These are phyloP conservation scores for Mimas tiliae DNA, from an alignment of 2,888 invertebrate genomes.

Conservation along the genomic window DNA sequence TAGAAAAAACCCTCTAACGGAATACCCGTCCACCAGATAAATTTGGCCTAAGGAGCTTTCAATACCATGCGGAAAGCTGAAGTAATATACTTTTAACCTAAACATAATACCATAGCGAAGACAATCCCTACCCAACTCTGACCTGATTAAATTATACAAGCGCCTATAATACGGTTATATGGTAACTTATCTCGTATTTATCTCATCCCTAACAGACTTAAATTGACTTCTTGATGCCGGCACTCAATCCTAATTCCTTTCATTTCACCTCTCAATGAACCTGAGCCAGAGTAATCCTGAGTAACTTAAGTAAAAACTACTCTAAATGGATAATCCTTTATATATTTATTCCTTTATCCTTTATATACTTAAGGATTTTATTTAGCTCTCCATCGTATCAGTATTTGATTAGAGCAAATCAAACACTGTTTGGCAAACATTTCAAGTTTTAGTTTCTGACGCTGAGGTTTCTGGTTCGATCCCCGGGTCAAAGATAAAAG, in stretches of 20 bases:
- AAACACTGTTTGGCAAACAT: background rate
- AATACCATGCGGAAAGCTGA: too few species aligned
- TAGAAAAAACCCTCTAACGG: too few species aligned
- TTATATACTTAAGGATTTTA: background rate
- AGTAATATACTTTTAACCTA: too few species aligned
- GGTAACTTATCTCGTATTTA: background rate
- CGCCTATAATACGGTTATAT: background rate
- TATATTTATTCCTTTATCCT: too few species aligned
- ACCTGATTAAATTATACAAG: background rate
- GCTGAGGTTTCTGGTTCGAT: too few species aligned
- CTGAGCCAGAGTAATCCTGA: conserved; percentile 6
- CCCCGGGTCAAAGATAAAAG: too few species aligned
- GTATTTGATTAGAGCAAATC: background rate
- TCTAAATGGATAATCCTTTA: background rate
- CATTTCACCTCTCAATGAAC: conserved; percentile 16
- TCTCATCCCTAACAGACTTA: background rate
- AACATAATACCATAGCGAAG: too few species aligned
- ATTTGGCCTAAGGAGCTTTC: too few species aligned
- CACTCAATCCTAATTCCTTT: conserved; percentile 10
- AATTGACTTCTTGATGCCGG: conserved; percentile 10
- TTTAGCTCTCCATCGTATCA: background rate
- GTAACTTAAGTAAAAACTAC: conserved; percentile 2
- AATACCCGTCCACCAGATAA: too few species aligned
- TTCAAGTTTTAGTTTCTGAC: background rate
- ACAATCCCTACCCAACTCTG: background rate